Evolutionary conservation across 2,797 vertebrate species (phyloP), one percentile per base, ranked within the genome.

Genomic region (Sebastes diaconus): DNA sequence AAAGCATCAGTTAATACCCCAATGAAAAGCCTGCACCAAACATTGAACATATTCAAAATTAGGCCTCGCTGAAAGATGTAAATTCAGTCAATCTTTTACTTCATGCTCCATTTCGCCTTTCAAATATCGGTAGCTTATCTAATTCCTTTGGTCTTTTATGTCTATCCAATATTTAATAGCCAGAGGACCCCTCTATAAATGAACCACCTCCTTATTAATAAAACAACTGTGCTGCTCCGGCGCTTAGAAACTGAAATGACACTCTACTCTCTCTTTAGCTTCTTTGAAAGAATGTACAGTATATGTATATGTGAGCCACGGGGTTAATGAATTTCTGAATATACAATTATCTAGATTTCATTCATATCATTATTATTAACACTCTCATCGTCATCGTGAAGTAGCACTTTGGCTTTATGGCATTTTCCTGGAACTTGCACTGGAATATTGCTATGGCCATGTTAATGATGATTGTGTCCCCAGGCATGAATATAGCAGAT

Each of bases 121-220:
- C 63, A 86, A 81, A 90, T 83, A 68, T 86, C 34, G 34, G 59
- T 52, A 73, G 75, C 73, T 87, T 78, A 77, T 87, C 67, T 69
- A 87, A 88, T 90, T 88, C 50, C 74, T 60, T 72, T 72, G 36
- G 12, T 54, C 68, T 88, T 89, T 88, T 76, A 81, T 82, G 86
- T 84, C 86, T 85, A 83, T 90, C 80, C 58, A 87, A 74, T 88
- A 90, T 91, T 57, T 88, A 90, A 92, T 50, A 81, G 80, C 81
- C 73, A 42, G 65, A 90, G 79, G 84, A 80, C 54, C 25, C 42
- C 46, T 65, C 72, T 27, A 72, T 84, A 83, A 86, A 88, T 80
- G 69, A 85, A 52, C 16, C 0, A 73, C 75, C 73, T 57, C 32
- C 64, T 78, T 80, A 90, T 87, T 84, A 90, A 90, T 86, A 87